phyloP scores from a whole-genome alignment of 1,140 invertebrate genomes.

The Solenopsis fugax region DNA sequence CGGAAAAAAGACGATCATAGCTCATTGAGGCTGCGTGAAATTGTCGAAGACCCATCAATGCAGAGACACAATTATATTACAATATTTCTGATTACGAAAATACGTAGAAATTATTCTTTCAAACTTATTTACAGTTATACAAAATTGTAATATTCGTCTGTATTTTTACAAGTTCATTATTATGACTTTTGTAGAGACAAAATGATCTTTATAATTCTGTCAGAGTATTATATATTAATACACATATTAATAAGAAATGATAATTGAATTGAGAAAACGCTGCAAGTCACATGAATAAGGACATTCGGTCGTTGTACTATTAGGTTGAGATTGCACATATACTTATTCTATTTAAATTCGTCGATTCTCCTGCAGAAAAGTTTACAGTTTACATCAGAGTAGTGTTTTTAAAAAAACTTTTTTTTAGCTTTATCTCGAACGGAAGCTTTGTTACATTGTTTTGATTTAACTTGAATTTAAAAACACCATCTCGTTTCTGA shows the following conservation, averaged over 20 bases:
- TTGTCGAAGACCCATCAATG: constrained; percentile 25
- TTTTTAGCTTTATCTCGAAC: not conserved
- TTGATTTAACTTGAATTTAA: constrained; percentile 2
- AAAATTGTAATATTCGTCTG: not conserved
- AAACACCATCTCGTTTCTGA: not conserved
- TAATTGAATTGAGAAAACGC: not conserved
- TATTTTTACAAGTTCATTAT: constrained; percentile 10
- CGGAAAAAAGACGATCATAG: constrained; percentile 59
- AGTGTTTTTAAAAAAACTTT: not conserved
- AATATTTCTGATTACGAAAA: constrained; percentile 65
- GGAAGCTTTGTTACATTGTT: not conserved
- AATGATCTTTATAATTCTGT: constrained; percentile 2
- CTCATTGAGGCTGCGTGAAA: constrained; percentile 25
- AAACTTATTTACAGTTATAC: constrained; percentile 34
- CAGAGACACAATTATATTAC: constrained; percentile 5
- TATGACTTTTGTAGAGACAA: constrained; percentile 18
- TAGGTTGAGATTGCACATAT: constrained; percentile 26
- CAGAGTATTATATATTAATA: not conserved
- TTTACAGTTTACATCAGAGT: constrained; percentile 20
- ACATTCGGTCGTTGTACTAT: constrained; percentile 46
- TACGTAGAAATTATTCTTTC: constrained; percentile 54
- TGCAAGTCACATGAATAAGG: not conserved
- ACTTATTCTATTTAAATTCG: not conserved
- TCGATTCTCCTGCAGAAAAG: not conserved
- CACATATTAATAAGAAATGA: not conserved